phyloP scores from a whole-genome alignment of 2,113 vertebrate genomes.

The Xenopus laevis region DNA sequence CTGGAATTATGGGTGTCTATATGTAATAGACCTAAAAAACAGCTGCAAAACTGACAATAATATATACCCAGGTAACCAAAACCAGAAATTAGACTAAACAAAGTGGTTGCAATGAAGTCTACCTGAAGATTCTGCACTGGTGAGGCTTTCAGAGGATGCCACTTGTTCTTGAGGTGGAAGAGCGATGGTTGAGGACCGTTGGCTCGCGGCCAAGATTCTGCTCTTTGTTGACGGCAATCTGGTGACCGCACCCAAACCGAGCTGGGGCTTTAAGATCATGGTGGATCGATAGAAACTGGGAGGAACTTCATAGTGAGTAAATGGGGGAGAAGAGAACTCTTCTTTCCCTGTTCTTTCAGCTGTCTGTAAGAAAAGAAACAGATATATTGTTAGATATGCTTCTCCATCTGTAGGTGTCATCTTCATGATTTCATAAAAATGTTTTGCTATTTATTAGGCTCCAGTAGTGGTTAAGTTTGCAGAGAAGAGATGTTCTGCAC shows the following conservation, averaged over 20 bases:
- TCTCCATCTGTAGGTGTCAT: too few species aligned
- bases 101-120: constrained; percentile 30
- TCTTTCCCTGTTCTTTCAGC: constrained; percentile 66
- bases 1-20: too few species aligned
- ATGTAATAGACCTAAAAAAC: too few species aligned
- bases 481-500: too few species aligned
- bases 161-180: constrained; percentile 76
- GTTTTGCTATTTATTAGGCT: too few species aligned
- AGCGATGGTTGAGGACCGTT: constrained; percentile 67
- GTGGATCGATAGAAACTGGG: constrained; percentile 76
- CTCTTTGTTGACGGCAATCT: constrained; percentile 78
- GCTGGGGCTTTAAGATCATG: constrained; percentile 83
- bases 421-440: too few species aligned
- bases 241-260: constrained; percentile 83
- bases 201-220: constrained; percentile 76
- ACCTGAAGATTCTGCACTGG: constrained; percentile 76
- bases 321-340: constrained; percentile 66
- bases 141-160: constrained; percentile 56
- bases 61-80: too few species aligned
- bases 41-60: too few species aligned
- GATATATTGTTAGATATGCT: too few species aligned
- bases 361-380: constrained; percentile 55
- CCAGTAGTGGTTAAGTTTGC: too few species aligned
- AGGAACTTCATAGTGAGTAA: constrained; percentile 66
- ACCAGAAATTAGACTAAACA: too few species aligned